phyloP scores from a whole-genome alignment of 2,113 vertebrate species.

The Chionis minor region DNA sequence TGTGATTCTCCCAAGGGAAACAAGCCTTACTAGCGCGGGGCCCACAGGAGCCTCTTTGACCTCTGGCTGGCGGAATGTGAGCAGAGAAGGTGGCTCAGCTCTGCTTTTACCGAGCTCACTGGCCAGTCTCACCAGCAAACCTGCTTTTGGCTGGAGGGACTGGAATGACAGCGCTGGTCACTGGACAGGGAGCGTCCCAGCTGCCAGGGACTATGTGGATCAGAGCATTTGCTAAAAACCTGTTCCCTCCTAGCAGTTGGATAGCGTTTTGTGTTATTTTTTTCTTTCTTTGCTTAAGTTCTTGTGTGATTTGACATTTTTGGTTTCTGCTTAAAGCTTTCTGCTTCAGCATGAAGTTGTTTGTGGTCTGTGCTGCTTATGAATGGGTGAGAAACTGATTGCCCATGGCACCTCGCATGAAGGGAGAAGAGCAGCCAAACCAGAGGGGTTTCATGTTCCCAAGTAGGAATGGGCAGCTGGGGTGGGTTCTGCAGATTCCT shows the following conservation, averaged over 20 bases:
- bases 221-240: background rate
- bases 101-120: background rate
- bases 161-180: background rate
- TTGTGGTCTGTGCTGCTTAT: background rate
- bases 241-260: background rate
- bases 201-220: background rate
- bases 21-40: background rate
- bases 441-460: background rate
- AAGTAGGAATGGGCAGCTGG: background rate
- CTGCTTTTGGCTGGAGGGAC: background rate
- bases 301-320: background rate
- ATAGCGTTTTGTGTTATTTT: fast-evolving
- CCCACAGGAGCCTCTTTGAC: background rate
- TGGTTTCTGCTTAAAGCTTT: background rate
- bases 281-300: background rate
- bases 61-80: fast-evolving
- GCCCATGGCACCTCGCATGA: background rate
- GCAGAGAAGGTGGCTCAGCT: background rate
- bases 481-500: background rate
- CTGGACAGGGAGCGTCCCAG: background rate
- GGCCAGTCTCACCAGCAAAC: background rate
- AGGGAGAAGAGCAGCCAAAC: background rate
- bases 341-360: background rate
- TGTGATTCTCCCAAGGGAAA: background rate
- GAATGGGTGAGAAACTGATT: background rate